Evolutionary conservation across 2,888 invertebrate species (phyloP), one percentile per base, ranked within the genome.

Genomic region (Phoronis australis): DNA sequence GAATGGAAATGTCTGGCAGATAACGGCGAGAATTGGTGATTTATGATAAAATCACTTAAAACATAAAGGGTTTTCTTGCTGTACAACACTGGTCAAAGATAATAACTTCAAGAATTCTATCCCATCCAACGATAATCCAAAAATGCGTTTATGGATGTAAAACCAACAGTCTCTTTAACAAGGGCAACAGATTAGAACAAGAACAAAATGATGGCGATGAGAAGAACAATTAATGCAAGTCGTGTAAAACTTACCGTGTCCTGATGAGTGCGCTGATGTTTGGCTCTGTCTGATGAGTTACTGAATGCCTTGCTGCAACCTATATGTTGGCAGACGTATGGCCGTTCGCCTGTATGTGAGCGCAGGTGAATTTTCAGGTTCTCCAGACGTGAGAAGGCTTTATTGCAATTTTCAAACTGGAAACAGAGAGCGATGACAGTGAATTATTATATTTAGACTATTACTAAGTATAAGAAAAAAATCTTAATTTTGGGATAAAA

Each of bases 261-360:
- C 57, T 95, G 93, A 78, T 99, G 99, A 0, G 97, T 99, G 59
- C 99, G 83, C 73, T 97, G 99, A 80, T 99, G 99, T 77, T 99
- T 99, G 1, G 97, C 97, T 52, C 97, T 82, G 77, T 99, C 99
- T 15, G 96, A 96, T 0, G 97, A 97, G 73, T 99, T 99, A 68
- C 94, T 95, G 79, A 99, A 99, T 0, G 97, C 95, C 72, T 99
- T 97, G 26, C 88, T 88, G 76, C 97, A 99, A 0, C 93, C 93
- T 6, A 91, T 90, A 75, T 91, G 93, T 75, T 95, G 95, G 75
- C 97, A 99, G 47, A 90, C 90, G 77, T 97, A 97, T 0, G 97
- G 97, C 66, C 96, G 93, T 74, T 99, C 97, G 3, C 76, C 76
- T 0, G 75, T 76, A 52, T 76, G 75, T 4, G 75, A 75, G 57